Evolutionary conservation across 2,888 invertebrate species (phyloP).

Genomic region (Candidula unifasciata): DNA sequence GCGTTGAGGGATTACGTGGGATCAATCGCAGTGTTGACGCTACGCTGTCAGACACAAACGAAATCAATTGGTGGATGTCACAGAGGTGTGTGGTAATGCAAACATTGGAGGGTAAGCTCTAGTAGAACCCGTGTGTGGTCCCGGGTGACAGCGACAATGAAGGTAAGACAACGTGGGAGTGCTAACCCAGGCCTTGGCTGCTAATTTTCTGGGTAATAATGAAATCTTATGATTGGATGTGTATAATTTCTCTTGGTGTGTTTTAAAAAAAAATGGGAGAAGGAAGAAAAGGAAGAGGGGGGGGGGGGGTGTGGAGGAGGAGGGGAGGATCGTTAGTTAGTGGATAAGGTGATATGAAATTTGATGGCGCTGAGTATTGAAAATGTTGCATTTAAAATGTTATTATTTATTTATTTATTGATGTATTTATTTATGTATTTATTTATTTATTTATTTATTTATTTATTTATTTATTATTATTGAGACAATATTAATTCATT

Average conservation of each 20-base stretch:
- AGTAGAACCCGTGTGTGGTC: background rate
- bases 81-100: background rate
- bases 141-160: background rate
- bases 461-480: background rate
- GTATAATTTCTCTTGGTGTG: background rate
- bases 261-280: no score
- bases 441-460: no score
- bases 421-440: background rate
- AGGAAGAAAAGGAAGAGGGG: no score
- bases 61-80: slow-evolving; percentile 35
- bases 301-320: no score
- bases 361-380: no score
- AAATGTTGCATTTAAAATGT: no score
- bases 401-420: slow-evolving; percentile 5
- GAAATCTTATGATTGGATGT: background rate
- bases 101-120: background rate
- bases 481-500: background rate
- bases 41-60: background rate
- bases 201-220: background rate
- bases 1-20: background rate
- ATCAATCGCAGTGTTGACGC: slow-evolving; percentile 3
- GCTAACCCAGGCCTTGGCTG: background rate
- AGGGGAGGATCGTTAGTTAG: no score
- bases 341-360: no score
- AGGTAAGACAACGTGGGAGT: background rate